These are phyloP conservation scores for Lutraria rhynchaena DNA, from an alignment of 1,140 invertebrate species.

Conservation along the genomic window DNA sequence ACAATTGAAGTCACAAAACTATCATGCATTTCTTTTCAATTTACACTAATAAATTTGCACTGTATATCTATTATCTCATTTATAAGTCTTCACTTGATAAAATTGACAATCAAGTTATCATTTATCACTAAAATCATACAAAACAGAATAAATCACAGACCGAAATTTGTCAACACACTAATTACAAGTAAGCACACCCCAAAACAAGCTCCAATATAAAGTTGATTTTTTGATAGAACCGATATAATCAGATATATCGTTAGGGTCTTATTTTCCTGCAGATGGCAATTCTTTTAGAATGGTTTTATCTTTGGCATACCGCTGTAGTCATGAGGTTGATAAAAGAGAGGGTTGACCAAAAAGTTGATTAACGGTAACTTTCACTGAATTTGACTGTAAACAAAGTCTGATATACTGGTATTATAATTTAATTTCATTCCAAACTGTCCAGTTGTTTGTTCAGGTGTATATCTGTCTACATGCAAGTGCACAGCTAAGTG, in stretches of 20 bases:
- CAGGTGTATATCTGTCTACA: no score
- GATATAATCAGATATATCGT: neutral
- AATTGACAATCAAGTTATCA: conserved; percentile 1
- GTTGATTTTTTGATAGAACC: conserved; percentile 2
- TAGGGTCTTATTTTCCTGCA: no score
- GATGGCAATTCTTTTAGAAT: conserved; percentile 10
- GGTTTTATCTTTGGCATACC: conserved; percentile 34
- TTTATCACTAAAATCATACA: neutral
- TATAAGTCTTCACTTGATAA: neutral
- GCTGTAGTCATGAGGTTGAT: conserved; percentile 9
- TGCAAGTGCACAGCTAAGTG: no score
- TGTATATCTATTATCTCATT: neutral
- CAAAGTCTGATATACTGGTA: no score
- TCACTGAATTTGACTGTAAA: no score
- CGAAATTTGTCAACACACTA: neutral
- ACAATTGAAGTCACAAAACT: neutral
- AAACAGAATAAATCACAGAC: neutral
- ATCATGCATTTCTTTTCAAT: neutral
- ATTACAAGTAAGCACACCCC: no score
- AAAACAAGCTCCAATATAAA: neutral
- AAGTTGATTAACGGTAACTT: no score
- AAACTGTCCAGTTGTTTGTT: no score
- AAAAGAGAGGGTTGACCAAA: conserved; percentile 2
- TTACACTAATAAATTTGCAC: neutral
- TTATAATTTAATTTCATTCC: no score